Evolutionary conservation across 2,797 vertebrate genomes (phyloP).

Genomic region (Hemitrygon akajei): DNA sequence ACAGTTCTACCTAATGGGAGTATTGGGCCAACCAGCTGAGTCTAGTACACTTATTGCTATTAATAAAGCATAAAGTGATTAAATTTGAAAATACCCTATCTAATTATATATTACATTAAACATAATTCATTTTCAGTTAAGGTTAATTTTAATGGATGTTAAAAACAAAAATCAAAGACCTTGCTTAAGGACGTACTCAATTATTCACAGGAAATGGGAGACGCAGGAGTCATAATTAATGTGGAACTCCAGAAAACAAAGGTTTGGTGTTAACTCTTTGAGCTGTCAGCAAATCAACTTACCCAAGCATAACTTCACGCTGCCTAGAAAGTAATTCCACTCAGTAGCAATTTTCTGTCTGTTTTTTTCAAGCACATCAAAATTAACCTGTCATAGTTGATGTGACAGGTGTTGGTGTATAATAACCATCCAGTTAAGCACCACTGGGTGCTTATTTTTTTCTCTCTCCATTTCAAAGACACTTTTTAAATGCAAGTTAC

Average conservation of each 20-base stretch:
- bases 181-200: background rate
- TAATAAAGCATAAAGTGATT: slow-evolving; percentile 19
- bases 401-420: background rate
- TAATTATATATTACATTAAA: background rate
- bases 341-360: background rate
- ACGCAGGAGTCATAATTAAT: background rate
- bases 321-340: background rate
- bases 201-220: background rate
- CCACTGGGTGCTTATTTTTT: background rate
- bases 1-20: background rate
- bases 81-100: background rate
- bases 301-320: background rate
- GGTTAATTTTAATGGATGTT: slow-evolving; percentile 15
- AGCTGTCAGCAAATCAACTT: background rate
- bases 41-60: background rate
- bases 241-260: background rate
- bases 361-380: background rate
- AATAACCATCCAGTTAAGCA: background rate
- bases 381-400: background rate
- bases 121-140: background rate
- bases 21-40: slow-evolving; percentile 4
- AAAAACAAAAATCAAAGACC: background rate
- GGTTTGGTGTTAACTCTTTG: background rate
- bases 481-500: background rate
- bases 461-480: background rate